These are phyloP conservation scores for Limanda limanda DNA, from an alignment of 2,113 vertebrate species.

Conservation along the genomic window DNA sequence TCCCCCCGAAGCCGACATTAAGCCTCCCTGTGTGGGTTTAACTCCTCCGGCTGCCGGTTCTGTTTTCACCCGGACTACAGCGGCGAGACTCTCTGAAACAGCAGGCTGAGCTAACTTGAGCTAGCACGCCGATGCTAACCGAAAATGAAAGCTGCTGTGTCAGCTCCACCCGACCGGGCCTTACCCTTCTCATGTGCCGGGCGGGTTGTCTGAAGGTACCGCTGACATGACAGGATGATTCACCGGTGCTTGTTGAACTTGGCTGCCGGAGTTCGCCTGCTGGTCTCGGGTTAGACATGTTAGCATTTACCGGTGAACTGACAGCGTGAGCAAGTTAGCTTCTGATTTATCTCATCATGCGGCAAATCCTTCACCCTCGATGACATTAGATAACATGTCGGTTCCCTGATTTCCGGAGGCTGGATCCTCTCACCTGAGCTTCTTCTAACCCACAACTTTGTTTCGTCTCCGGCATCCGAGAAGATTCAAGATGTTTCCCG, in stretches of 20 bases:
- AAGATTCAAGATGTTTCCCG: background rate
- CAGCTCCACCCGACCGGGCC: slow-evolving; percentile 61
- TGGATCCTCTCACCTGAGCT: background rate
- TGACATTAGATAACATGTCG: background rate
- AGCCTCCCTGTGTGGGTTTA: background rate
- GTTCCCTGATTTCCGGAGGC: background rate
- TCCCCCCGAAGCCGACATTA: too few species aligned
- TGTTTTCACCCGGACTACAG: background rate
- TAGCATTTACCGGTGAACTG: slow-evolving; percentile 17
- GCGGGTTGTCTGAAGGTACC: slow-evolving; percentile 13
- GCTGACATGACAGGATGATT: background rate
- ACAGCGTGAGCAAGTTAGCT: slow-evolving; percentile 45
- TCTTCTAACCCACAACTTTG: slow-evolving; percentile 18
- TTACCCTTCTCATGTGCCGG: slow-evolving; percentile 2
- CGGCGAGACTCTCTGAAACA: slow-evolving; percentile 21
- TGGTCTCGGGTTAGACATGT: background rate
- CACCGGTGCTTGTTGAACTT: slow-evolving; percentile 12
- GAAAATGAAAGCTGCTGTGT: slow-evolving; percentile 74
- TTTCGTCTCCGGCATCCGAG: background rate
- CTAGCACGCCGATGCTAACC: slow-evolving; percentile 69
- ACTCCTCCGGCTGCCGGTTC: background rate
- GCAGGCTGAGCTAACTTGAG: slow-evolving; percentile 62
- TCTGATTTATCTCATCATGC: slow-evolving; percentile 45
- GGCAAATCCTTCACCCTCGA: slow-evolving; percentile 44
- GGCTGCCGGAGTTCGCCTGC: slow-evolving; percentile 13